Base-by-base conservation (phyloP, 2,888 invertebrate species). In the Abrostola tripartita region DNA sequence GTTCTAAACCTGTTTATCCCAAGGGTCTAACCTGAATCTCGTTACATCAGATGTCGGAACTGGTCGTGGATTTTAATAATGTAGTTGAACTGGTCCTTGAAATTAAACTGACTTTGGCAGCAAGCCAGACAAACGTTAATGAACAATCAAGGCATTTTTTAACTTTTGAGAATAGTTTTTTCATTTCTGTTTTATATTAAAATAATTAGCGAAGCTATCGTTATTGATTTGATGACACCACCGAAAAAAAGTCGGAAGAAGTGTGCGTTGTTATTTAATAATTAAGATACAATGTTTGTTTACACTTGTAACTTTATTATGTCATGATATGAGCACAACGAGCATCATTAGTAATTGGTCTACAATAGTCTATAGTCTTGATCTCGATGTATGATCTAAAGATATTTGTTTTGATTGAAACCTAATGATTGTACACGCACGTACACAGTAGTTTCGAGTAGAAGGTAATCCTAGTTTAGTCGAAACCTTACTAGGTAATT, bases 1-100 rank as follows among this genome's bases (percentile, higher is more conserved):
- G 44, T 47, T 47, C 44, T 47, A 47, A 47, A 47, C 44, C 44
- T 47, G 37, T 52, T 52, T 52, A 24, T 36, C 36, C 36, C 52
- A 52, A 37, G 52, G 37, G 37, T 52, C 52, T 37, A 52, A 52
- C 36, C 36, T 35, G 36, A 52, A 52, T 37, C 37, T 47, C 44
- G 44, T 47, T 47, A 47, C 44, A 47, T 47, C 44, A 47, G 44
- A 47, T 47, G 44, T 47, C 24, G 44, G 44, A 47, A 47, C 44
- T 47, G 44, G 44, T 47, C 44, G 44, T 47, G 44, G 14, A 47
- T 47, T 47, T 24, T 47, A 47, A 47, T 47, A 47, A 47, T 47
- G 44, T 14, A 47, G 24, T 47, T 47, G 24, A 24, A 47, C 44
- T 47, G 24, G 44, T 47, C 44, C 44, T 47, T 47, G 44, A 47